Conservation (phyloP, 2,113 vertebrate species). For the Myotis lucifugus region DNA sequence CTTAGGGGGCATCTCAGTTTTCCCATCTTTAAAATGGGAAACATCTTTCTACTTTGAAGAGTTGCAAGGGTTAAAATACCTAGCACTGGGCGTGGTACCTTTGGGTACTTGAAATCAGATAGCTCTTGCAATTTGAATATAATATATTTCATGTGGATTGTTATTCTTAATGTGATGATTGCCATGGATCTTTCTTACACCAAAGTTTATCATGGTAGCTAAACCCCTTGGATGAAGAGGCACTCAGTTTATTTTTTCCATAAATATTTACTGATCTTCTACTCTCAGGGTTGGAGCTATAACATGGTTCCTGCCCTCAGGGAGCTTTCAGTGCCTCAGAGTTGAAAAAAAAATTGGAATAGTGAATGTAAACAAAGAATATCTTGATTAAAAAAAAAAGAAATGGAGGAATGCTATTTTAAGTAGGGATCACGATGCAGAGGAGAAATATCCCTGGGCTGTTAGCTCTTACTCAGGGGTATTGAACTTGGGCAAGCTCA, state of each 20-base stretch:
- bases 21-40: slow-evolving; percentile 1
- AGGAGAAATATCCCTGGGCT: not conserved
- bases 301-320: not conserved
- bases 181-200: not conserved
- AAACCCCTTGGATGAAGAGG: not conserved
- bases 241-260: not conserved
- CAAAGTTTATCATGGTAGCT: not conserved
- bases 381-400: not conserved
- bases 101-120: not conserved
- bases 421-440: not conserved
- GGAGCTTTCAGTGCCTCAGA: not conserved
- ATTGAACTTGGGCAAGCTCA: not conserved
- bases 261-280: not conserved
- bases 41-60: not conserved
- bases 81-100: not conserved
- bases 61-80: not conserved
- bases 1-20: not conserved
- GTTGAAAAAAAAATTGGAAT: not conserved
- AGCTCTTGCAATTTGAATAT: not conserved
- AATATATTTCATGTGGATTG: not conserved
- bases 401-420: slow-evolving; percentile 14
- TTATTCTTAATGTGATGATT: not conserved
- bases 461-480: not conserved
- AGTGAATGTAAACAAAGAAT: not conserved
- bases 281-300: not conserved